Conservation (phyloP, 2,797 vertebrate genomes). For the Botia kubotai region DNA sequence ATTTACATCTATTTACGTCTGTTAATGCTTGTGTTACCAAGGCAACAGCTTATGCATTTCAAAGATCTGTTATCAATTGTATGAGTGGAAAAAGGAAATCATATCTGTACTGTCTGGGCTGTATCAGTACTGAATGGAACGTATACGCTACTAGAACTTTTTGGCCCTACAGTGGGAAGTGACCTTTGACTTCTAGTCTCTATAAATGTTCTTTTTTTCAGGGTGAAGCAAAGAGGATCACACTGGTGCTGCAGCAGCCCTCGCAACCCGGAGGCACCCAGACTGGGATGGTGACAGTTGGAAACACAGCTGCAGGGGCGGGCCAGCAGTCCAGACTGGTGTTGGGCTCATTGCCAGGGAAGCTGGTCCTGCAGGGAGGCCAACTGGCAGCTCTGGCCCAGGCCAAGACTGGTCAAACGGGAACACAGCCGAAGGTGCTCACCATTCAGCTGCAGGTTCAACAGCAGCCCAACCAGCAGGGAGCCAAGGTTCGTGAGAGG, state of each 20-base stretch:
- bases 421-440: slow-evolving; percentile 91
- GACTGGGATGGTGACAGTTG: slow-evolving; percentile 56
- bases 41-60: no score
- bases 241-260: slow-evolving; percentile 91
- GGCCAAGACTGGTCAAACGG: slow-evolving; percentile 81
- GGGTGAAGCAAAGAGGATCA: slow-evolving; percentile 93
- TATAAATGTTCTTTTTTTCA: slow-evolving; percentile 54
- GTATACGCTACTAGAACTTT: no score
- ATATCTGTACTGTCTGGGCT: no score
- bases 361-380: slow-evolving; percentile 91
- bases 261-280: slow-evolving; percentile 69
- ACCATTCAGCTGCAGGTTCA: slow-evolving; percentile 96
- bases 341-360: slow-evolving; percentile 90
- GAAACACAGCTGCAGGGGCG: slow-evolving; percentile 68
- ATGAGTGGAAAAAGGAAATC: no score
- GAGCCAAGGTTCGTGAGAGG: slow-evolving; percentile 80
- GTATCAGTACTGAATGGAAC: no score
- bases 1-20: no score
- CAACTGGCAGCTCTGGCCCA: slow-evolving; percentile 89
- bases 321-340: slow-evolving; percentile 83
- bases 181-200: not conserved
- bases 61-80: no score
- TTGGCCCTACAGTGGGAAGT: no score
- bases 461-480: slow-evolving; percentile 83
- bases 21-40: no score